Percentiles rank a stretch among this genome's conserved stretches.
Conservation (phyloP, 2,888 invertebrate genomes). For the Periphyllus acericola region DNA sequence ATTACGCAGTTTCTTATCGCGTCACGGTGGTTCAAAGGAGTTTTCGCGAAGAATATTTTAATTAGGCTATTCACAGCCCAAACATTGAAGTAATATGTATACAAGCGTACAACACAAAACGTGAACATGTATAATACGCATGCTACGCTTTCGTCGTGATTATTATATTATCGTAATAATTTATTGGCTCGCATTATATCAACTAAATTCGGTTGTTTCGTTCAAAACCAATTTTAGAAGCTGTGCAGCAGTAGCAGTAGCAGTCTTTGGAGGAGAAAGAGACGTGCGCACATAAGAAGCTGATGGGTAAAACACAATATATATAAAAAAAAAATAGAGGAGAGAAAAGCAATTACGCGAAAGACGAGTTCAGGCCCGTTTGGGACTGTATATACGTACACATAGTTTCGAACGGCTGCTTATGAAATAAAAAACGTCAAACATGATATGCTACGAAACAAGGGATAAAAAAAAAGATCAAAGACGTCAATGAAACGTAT, state of each 20-base stretch:
- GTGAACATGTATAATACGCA: background rate
- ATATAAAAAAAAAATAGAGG: background rate
- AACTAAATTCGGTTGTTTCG: background rate
- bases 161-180: background rate
- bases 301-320: background rate
- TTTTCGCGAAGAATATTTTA: conserved; percentile 32
- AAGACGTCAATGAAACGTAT: conserved; percentile 53
- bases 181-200: background rate
- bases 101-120: background rate
- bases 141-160: background rate
- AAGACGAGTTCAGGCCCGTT: background rate
- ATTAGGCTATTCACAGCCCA: background rate
- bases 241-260: background rate
- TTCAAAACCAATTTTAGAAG: background rate
- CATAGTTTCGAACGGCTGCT: conserved; percentile 8
- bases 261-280: background rate
- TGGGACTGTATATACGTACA: background rate
- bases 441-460: conserved; percentile 13
- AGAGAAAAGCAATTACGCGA: background rate
- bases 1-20: background rate
- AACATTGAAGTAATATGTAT: background rate
- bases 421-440: conserved; percentile 35
- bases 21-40: background rate
- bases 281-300: background rate
- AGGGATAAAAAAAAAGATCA: conserved; percentile 33